phyloP scores from a whole-genome alignment of 1,140 invertebrate species.

The Lepidurus apus region DNA sequence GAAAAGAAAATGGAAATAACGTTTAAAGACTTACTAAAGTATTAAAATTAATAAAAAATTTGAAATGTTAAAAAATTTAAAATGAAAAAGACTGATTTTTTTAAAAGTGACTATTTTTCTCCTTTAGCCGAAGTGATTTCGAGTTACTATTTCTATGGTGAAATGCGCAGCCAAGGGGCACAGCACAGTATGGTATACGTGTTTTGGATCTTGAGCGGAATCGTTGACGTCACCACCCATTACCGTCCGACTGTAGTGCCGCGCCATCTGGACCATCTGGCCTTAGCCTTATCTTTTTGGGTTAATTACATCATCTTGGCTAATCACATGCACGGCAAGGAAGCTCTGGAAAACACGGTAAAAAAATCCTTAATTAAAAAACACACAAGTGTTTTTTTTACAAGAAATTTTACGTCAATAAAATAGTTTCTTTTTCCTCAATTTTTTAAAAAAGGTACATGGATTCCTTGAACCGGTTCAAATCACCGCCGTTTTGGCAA shows the following conservation, averaged over 20 bases:
- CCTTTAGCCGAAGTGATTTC: background rate
- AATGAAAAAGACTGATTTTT: background rate
- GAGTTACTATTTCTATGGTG: constrained; percentile 3
- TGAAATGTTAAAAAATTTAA: background rate
- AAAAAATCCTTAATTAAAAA: background rate
- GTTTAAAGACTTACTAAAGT: background rate
- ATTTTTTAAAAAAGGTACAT: background rate
- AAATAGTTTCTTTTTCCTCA: background rate
- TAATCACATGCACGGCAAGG: constrained; percentile 3
- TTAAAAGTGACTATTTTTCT: background rate
- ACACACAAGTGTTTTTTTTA: background rate
- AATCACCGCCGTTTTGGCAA: background rate
- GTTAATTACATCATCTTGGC: background rate
- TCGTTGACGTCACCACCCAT: background rate
- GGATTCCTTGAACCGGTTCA: constrained; percentile 10
- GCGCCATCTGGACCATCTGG: constrained; percentile 3
- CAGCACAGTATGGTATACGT: constrained; percentile 9
- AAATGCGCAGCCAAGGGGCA: background rate
- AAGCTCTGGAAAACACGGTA: constrained; percentile 1
- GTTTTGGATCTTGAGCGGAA: background rate
- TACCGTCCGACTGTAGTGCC: background rate
- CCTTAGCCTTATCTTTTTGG: background rate
- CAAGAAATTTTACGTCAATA: background rate
- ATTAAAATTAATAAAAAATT: background rate
- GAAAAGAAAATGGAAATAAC: too few species aligned